Base-by-base conservation (phyloP, 2,113 vertebrate species). In the Spermophilus dauricus region DNA sequence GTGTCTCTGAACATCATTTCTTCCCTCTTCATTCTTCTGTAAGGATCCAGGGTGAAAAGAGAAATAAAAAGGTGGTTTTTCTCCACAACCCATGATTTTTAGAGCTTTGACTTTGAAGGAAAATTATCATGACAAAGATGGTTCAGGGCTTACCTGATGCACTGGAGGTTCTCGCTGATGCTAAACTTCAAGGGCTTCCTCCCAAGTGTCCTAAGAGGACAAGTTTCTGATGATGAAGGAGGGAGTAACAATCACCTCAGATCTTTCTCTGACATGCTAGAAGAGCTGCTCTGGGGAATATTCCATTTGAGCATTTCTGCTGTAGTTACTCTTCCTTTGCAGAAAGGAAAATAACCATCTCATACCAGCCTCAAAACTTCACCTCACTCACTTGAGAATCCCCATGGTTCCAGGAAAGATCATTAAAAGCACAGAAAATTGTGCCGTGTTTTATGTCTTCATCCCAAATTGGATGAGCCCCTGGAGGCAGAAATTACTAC, bases 181-280 rank as follows among this genome's bases (percentile, higher is more conserved):
- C 10, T 26, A 34, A 48, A n/a, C 1, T 17, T 37, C 4, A 26
- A 37, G 3, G 26, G 8, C 22, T 80, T 81, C 45, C 45, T 32
- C 32, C 16, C 2, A 14, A 13, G 26, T 4, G 18, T 37, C 26
- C 56, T 69, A 14, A 73, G 76, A 8, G 51, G 17, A 26, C 32
- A 53, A 26, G 5, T 9, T 73, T 32, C 24, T 48, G 34, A 67
- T 65, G 16, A 51, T 28, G 65, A 34, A 76, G 26, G 8, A 45
- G 4, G 2, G 1, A 37, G 67, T 26, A 69, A 8, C 0, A 17
- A 2, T 26, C 17, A 83, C 17, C 3, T 37, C 10, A 39, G 22
- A 26, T 61, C 16, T 89, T 20, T 48, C 69, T 70, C 75, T 16
- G 28, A 56, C 32, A 11, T 34, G 17, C 9, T 83, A 69, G 26